These are phyloP conservation scores for Takifugu ocellatus DNA, from an alignment of 2,797 vertebrate genomes.

Conservation along the genomic window DNA sequence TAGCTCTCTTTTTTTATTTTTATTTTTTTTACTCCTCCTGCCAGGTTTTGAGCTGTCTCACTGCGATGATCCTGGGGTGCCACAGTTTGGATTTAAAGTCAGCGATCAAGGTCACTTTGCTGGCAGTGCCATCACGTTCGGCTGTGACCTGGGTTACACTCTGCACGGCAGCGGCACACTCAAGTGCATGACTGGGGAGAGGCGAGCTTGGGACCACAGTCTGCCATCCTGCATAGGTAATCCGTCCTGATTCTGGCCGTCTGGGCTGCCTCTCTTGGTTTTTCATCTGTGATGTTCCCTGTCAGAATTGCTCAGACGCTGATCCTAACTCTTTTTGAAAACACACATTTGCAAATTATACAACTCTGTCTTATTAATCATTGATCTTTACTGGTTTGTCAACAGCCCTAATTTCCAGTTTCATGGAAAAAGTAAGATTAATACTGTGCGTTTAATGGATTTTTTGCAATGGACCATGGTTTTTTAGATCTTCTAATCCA, in stretches of 20 bases:
- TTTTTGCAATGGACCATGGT: not conserved
- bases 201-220: conserved; percentile 92
- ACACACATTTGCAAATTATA: no score
- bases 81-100: conserved; percentile 96
- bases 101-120: conserved; percentile 97
- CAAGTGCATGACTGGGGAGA: conserved; percentile 94
- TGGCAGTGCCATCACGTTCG: conserved; percentile 91
- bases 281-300: no score
- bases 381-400: conserved; percentile 11
- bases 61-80: conserved; percentile 94
- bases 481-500: conserved; percentile 2
- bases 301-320: conserved; percentile 42
- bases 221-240: conserved; percentile 95
- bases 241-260: no score
- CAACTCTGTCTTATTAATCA: no score
- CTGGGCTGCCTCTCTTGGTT: no score
- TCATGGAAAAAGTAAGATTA: no score
- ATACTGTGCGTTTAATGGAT: no score
- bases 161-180: conserved; percentile 90
- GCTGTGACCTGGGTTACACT: conserved; percentile 93
- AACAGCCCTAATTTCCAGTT: conserved; percentile 18
- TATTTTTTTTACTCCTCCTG: not conserved
- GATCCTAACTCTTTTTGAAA: conserved; percentile 51
- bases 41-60: conserved; percentile 96
- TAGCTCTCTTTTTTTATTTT: not conserved